Evolutionary conservation across 2,113 vertebrate genomes (phyloP), one percentile per base, ranked within the genome.

Genomic region (Odontesthes bonariensis): DNA sequence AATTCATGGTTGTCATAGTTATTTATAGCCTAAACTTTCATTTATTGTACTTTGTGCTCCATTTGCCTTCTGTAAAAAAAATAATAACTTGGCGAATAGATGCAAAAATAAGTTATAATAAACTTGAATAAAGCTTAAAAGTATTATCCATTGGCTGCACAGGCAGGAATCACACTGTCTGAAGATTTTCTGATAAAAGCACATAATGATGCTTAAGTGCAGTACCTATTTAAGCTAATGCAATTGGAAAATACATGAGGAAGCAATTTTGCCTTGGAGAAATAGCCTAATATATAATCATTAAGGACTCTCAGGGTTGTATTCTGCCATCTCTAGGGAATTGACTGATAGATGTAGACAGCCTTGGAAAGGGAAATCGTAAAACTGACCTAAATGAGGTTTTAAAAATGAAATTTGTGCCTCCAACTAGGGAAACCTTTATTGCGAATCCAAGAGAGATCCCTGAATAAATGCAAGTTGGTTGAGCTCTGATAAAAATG

Each of bases 321-420:
- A 75, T 72, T 64, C 49, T 58, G 52, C 35, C 77, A 9, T 69
- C 77, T 79, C 60, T 13, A 10, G 64, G 47, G 71, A 74, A 65
- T 19, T 87, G 86, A 90, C 52, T 79, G 82, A 89, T 82, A 75
- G 73, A 42, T 83, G 56, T 67, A 58, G 56, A 59, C 40, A 52
- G 62, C 22, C 38, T 14, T 19, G 42, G 32, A 57, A 0, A 8
- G 31, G 44, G 44, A 79, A 79, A 82, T 81, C 57, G 85, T 78
- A 69, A 88, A 84, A 79, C 70, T 7, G 7, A 46, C 20, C 58
- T 59, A 82, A 85, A 85, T 88, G 81, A 71, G 62, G 55, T 82
- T 82, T 82, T 20, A 20, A 80, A 78, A 69, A 76, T 46, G 84
- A 73, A 2, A 86, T 91, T 84, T 77, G 60, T 64, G 53, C 52